Percentiles rank a stretch among this genome's conserved stretches.
Conservation (phyloP, 2,113 vertebrate genomes). For the Pachypanchax playfairii region DNA sequence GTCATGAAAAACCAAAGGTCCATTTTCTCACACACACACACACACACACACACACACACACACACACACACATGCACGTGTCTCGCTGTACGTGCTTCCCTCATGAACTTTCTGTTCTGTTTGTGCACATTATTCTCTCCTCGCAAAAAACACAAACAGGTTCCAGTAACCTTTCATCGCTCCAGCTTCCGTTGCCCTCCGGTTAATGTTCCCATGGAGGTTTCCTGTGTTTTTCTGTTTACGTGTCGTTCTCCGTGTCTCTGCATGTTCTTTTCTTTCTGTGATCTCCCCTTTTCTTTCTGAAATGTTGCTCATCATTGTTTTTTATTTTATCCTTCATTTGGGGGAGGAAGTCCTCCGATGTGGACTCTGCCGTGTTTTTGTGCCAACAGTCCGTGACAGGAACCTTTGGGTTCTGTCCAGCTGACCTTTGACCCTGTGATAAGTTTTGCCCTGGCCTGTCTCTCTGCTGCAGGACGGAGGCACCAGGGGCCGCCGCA, state of each 20-base stretch:
- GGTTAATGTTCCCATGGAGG: conserved; percentile 37
- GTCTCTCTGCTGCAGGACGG: conserved; percentile 82
- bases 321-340: conserved; percentile 56
- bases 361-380: conserved; percentile 58
- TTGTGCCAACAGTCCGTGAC: conserved; percentile 30
- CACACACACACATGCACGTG: no score
- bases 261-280: conserved; percentile 58
- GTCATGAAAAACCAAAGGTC: not conserved
- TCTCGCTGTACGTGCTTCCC: conserved; percentile 3
- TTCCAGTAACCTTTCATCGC: conserved; percentile 31
- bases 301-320: conserved; percentile 26
- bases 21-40: not conserved
- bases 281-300: not conserved
- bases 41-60: conserved; percentile 1
- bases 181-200: conserved; percentile 39
- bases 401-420: conserved; percentile 27
- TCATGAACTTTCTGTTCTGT: conserved; percentile 39
- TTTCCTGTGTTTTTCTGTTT: conserved; percentile 53
- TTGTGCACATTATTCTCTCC: conserved; percentile 13
- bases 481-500: conserved; percentile 96
- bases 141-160: conserved; percentile 10
- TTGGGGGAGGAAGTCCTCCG: conserved; percentile 57
- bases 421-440: conserved; percentile 24
- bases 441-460: conserved; percentile 11
- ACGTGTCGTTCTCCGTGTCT: conserved; percentile 41